phyloP scores from a whole-genome alignment of 2,797 vertebrate species.

The Natrix natrix region DNA sequence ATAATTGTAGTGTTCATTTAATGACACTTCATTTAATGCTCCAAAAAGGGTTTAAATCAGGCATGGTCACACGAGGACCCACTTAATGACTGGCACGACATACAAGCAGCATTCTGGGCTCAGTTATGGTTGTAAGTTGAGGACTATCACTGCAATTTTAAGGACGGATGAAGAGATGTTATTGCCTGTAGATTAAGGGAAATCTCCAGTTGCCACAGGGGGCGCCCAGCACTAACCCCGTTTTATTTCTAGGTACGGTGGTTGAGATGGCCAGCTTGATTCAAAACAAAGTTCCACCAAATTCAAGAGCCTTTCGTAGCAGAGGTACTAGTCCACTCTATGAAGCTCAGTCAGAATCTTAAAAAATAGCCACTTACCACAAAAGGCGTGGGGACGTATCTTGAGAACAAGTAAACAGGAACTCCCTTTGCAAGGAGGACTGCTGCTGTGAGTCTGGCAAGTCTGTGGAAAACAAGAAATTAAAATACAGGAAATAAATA shows the following conservation, averaged over 20 bases:
- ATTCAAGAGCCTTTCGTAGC: not conserved
- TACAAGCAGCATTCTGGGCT: not conserved
- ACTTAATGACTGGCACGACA: not conserved
- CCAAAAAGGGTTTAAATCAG: not conserved
- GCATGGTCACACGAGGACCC: too few species aligned
- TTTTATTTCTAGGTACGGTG: not conserved
- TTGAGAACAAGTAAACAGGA: conserved; percentile 90
- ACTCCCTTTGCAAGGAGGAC: conserved; percentile 86
- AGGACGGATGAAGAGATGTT: not conserved
- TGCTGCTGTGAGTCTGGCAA: conserved; percentile 87
- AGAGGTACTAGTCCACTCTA: not conserved
- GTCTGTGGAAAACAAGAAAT: conserved; percentile 65
- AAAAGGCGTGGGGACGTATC: conserved; percentile 90
- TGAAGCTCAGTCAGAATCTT: fast-evolving
- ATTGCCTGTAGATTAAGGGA: not conserved
- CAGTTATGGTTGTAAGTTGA: not conserved
- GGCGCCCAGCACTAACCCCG: not conserved
- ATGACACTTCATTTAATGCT: fast-evolving
- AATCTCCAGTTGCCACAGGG: not conserved
- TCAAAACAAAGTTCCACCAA: not conserved
- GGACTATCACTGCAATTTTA: not conserved
- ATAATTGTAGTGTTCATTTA: not conserved
- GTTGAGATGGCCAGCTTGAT: not conserved
- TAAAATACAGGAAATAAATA: not conserved
- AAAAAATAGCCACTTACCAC: conserved; percentile 81